Conservation (phyloP, 2,113 vertebrate species). For the Sinocyclocheilus anophthalmus region DNA sequence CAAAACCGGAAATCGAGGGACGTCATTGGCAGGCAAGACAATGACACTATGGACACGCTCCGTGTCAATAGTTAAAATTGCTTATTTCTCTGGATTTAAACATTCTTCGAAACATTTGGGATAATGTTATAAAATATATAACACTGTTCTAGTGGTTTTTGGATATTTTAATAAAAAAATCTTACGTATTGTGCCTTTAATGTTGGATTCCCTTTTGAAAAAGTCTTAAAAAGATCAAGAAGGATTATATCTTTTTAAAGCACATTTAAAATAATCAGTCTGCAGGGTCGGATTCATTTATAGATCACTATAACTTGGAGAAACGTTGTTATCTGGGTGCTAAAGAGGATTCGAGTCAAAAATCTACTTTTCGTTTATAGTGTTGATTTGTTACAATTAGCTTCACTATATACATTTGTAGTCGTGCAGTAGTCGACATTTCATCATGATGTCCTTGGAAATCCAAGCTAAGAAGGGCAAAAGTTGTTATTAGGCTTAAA, state of each 20-base stretch:
- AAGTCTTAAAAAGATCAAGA: not conserved
- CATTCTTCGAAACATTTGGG: too few relatives aligned
- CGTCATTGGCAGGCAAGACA: too few relatives aligned
- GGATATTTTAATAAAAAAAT: too few relatives aligned
- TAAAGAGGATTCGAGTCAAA: not conserved
- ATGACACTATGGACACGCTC: too few relatives aligned
- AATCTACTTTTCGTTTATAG: not conserved
- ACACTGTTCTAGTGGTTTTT: too few relatives aligned
- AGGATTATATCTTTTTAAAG: slow-evolving; percentile 32
- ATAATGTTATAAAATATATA: too few relatives aligned
- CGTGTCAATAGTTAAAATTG: too few relatives aligned
- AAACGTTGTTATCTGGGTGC: slow-evolving; percentile 22
- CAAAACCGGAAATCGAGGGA: too few relatives aligned
- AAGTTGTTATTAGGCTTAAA: not conserved
- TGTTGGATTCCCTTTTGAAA: too few relatives aligned
- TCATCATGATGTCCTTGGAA: not conserved
- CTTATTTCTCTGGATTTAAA: too few relatives aligned
- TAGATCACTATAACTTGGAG: slow-evolving; percentile 44
- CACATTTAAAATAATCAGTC: slow-evolving; percentile 57
- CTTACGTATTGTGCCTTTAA: too few relatives aligned
- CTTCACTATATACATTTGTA: not conserved
- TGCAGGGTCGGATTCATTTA: slow-evolving; percentile 59
- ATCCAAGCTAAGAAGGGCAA: not conserved
- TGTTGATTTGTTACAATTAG: not conserved
- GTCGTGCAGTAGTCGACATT: not conserved